These are phyloP conservation scores for Lydus trimaculatus DNA, from an alignment of 2,888 invertebrate species.

Conservation along the genomic window DNA sequence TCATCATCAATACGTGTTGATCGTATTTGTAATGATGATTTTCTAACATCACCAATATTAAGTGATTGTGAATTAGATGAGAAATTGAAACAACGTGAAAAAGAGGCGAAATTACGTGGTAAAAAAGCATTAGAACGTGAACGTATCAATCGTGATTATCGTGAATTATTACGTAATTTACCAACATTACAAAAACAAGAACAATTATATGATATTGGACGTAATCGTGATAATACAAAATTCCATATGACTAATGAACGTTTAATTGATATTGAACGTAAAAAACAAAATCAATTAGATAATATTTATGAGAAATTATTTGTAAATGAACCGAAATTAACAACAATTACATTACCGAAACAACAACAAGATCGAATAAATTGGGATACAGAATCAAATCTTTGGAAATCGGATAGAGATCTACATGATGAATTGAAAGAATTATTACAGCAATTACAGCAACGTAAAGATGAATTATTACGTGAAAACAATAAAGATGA, in stretches of 20 bases:
- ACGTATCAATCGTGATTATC: conserved; percentile 62
- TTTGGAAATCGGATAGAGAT: conserved; percentile 36
- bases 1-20: conserved; percentile 52
- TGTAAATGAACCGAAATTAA: conserved; percentile 44
- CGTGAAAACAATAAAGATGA: conserved; percentile 48
- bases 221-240: conserved; percentile 52
- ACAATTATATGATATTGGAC: conserved; percentile 48
- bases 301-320: conserved; percentile 61
- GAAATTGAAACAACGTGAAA: conserved; percentile 48
- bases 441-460: conserved; percentile 53
- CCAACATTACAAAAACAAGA: conserved; percentile 57
- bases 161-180: conserved; percentile 61
- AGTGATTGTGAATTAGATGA: conserved; percentile 48
- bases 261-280: conserved; percentile 57
- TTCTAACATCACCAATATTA: conserved; percentile 46
- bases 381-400: conserved; percentile 42
- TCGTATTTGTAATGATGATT: conserved; percentile 48
- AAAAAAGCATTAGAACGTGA: conserved; percentile 63
- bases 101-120: conserved; percentile 57
- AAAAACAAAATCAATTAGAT: conserved; percentile 64
- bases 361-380: conserved; percentile 29
- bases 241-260: conserved; percentile 60
- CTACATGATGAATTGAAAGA: conserved; percentile 49
- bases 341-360: conserved; percentile 50
- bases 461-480: conserved; percentile 55